Percentiles rank a stretch among this genome's conserved stretches.
phyloP scores from a whole-genome alignment of 1,140 invertebrate species.

The Conus betulinus region DNA sequence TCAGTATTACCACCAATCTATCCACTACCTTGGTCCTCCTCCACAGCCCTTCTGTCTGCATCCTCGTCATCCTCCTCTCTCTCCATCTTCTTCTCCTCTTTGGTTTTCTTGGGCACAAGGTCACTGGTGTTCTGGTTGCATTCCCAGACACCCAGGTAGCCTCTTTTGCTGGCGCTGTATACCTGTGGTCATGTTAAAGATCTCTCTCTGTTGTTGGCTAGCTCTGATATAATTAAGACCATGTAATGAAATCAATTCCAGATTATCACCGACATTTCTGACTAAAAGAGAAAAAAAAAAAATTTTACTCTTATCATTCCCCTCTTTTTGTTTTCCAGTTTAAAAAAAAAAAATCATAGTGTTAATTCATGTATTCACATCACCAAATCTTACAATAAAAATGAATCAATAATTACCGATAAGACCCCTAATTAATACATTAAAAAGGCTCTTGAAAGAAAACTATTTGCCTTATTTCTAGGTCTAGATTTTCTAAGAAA shows the following conservation, averaged over 20 bases:
- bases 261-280: too few relatives aligned
- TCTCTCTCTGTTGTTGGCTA: not conserved
- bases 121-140: conserved; percentile 84
- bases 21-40: not conserved
- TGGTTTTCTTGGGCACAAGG: conserved; percentile 73
- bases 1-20: too few relatives aligned
- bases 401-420: too few relatives aligned
- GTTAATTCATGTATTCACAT: too few relatives aligned
- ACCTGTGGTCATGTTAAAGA: conserved; percentile 62
- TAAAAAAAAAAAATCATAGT: not conserved
- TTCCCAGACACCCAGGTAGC: conserved; percentile 90
- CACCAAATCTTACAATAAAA: not conserved
- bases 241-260: too few relatives aligned
- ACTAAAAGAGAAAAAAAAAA: too few relatives aligned
- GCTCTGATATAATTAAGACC: too few relatives aligned
- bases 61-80: conserved; percentile 72
- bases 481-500: too few relatives aligned
- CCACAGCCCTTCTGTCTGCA: conserved; percentile 61
- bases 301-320: too few relatives aligned
- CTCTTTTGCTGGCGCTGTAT: conserved; percentile 79
- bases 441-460: too few relatives aligned
- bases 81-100: conserved; percentile 36
- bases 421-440: too few relatives aligned
- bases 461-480: too few relatives aligned
- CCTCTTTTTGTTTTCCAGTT: not conserved